Evolutionary conservation across 2,797 vertebrate genomes (phyloP).

Genomic region (Champsocephalus esox): DNA sequence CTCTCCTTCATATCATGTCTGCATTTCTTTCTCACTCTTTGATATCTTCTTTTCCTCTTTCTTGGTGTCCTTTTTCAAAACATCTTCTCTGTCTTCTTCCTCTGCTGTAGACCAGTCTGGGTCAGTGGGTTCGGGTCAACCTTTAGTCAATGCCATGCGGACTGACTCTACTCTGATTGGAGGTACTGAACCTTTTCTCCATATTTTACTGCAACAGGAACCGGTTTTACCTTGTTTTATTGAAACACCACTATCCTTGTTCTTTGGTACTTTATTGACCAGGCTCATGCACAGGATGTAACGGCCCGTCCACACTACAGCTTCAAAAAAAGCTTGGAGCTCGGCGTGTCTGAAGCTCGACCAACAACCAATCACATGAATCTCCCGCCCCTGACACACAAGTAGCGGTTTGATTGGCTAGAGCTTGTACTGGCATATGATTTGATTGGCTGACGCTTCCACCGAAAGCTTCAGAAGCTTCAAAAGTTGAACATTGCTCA

Average conservation of each 20-base stretch:
- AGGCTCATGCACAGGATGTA: too few relatives aligned
- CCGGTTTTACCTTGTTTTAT: neutral
- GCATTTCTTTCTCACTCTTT: neutral
- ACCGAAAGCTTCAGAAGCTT: too few relatives aligned
- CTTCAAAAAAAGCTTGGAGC: too few relatives aligned
- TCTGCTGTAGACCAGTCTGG: slow-evolving; percentile 91
- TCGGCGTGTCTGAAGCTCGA: too few relatives aligned
- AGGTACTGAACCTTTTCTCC: slow-evolving; percentile 84
- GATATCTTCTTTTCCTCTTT: neutral
- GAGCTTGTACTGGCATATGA: too few relatives aligned
- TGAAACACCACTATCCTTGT: neutral
- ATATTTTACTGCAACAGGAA: neutral
- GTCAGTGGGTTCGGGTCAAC: slow-evolving; percentile 89
- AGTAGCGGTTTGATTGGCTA: too few relatives aligned
- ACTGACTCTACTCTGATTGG: slow-evolving; percentile 94
- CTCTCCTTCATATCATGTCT: neutral
- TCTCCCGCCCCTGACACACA: too few relatives aligned
- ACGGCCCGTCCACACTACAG: too few relatives aligned
- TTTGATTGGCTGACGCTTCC: too few relatives aligned
- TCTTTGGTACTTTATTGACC: neutral
- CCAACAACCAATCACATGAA: too few relatives aligned
- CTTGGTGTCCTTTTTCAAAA: neutral
- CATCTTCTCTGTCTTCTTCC: slow-evolving; percentile 15
- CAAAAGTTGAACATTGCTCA: too few relatives aligned
- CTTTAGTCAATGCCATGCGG: slow-evolving; percentile 90